phyloP scores from a whole-genome alignment of 1,140 invertebrate species.

The Neotoxoptera formosana region DNA sequence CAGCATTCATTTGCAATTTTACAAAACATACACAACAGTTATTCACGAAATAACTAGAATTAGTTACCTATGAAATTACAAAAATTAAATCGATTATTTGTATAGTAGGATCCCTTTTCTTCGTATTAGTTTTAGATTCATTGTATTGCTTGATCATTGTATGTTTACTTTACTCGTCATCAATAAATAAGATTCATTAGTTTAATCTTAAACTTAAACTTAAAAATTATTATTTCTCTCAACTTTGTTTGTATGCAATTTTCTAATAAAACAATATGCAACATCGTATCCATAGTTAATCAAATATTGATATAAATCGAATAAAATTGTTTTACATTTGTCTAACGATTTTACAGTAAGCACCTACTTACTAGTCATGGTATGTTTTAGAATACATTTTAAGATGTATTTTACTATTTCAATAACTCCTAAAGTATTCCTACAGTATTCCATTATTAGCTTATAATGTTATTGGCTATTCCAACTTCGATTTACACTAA shows the following conservation, averaged over 20 bases:
- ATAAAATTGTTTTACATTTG: background rate
- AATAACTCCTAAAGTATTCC: background rate
- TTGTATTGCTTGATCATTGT: background rate
- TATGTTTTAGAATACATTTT: background rate
- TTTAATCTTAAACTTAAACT: background rate
- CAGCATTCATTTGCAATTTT: background rate
- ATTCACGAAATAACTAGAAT: background rate
- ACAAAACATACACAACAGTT: no score
- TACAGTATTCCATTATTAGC: background rate
- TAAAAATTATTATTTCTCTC: background rate
- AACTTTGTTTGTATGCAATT: background rate
- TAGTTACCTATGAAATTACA: background rate
- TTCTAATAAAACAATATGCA: background rate
- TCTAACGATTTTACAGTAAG: background rate
- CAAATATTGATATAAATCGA: background rate
- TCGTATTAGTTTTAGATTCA: background rate
- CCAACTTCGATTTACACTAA: background rate
- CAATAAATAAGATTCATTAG: background rate
- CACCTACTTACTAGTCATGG: background rate
- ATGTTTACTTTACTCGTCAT: background rate
- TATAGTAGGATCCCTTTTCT: background rate
- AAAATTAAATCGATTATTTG: background rate
- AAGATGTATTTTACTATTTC: background rate
- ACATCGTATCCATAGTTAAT: background rate
- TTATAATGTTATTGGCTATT: background rate